Evolutionary conservation across 2,113 vertebrate genomes (phyloP), one percentile per base, ranked within the genome.

Genomic region (Lates calcarifer): DNA sequence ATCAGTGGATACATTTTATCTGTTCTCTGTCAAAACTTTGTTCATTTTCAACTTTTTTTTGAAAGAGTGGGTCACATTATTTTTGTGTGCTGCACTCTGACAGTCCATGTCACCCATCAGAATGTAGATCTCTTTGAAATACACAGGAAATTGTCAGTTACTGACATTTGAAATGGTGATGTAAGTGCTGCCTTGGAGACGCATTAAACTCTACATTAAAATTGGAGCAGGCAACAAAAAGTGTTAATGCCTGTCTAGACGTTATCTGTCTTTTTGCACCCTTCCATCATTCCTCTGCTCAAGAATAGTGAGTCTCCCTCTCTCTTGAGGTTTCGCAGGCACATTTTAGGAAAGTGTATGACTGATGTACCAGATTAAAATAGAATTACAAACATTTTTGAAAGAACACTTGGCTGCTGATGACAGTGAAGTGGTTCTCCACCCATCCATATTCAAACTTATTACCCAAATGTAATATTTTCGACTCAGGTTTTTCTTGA

Each of bases 361-460:
- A 76, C 69, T 85, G 69, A 78, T 83, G 85, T 35, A 20, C 37
- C 5, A 29, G 64, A 81, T 85, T 83, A 61, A 81, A 87, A 83
- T 78, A 80, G 80, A 76, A 84, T 62, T 55, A 77, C 20, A 45
- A 72, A 47, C 15, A 58, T 22, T 56, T 76, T 37, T 63, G 10
- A 82, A 70, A 51, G 58, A 51, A 26, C 7, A 10, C 22, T 43
- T 74, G 9, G 14, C 24, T 10, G 57, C 18, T 57, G 14, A 35
- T 51, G 61, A 67, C 24, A 74, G 53, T 18, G 41, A 26, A 29
- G 17, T 49, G 47, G 24, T 55, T 33, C 8, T 22, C 4, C 43
- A 43, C 60, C 31, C 1, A 22, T 55, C 62, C 1, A 57, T 33
- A n/a, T n/a, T n/a, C n/a, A 63, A 62, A 28, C 14, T 0, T 28